These are phyloP conservation scores for Lycophotia porphyrea DNA, from an alignment of 2,888 invertebrate genomes.

Conservation along the genomic window DNA sequence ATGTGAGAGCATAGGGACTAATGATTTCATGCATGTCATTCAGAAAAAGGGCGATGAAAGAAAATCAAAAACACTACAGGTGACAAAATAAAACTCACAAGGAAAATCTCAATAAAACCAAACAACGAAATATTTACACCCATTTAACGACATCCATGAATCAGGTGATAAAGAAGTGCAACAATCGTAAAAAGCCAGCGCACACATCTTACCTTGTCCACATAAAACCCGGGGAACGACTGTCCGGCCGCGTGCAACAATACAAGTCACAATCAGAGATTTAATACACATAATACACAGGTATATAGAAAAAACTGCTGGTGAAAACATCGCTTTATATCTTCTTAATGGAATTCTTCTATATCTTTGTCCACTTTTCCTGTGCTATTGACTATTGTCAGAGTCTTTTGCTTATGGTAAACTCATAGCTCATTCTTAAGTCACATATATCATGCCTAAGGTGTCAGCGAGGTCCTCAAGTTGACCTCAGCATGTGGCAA, in stretches of 20 bases:
- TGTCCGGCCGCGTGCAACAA: constrained; percentile 85
- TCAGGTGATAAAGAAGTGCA: constrained; percentile 40
- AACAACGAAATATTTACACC: constrained; percentile 36
- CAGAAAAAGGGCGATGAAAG: background rate
- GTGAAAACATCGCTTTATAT: constrained; percentile 17
- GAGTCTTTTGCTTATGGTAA: constrained; percentile 6
- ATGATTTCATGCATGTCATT: constrained; percentile 12
- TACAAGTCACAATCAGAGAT: constrained; percentile 70
- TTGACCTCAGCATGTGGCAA: constrained; percentile 10
- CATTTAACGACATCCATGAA: constrained; percentile 40
- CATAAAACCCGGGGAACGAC: constrained; percentile 89
- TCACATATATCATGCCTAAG: background rate
- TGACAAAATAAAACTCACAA: constrained; percentile 12
- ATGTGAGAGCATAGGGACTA: background rate
- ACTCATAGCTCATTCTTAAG: background rate
- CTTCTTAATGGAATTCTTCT: constrained; percentile 23
- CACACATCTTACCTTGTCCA: constrained; percentile 86
- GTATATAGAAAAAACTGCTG: constrained; percentile 25
- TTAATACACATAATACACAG: constrained; percentile 45
- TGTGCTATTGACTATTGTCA: background rate
- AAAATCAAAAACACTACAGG: background rate
- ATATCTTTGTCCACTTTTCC: constrained; percentile 20
- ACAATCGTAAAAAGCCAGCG: constrained; percentile 59
- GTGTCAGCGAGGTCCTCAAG: background rate
- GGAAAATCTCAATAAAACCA: constrained; percentile 21